Base-by-base conservation (phyloP, 92 coral and sea anemone genomes). In the Diadumene lineata region DNA sequence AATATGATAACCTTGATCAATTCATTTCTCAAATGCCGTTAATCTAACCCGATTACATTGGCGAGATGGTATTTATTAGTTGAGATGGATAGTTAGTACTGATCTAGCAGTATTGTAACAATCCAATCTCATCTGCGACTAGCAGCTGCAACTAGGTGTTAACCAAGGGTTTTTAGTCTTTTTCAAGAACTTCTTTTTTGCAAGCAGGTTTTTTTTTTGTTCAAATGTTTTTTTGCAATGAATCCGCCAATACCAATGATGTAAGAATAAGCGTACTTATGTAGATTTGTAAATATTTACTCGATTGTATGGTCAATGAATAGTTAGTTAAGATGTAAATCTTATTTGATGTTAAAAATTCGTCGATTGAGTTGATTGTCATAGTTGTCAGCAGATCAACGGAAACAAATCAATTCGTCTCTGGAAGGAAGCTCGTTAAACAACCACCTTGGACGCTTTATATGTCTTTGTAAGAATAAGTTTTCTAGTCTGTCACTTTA, bases 221-320 rank as follows among this genome's bases (percentile, higher is more conserved):
- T 53, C 10, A 53, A 16, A 15, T 9, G 10, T 2, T 23, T 16
- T 60, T 22, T 60, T 60, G 23, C 19, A 26, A 10, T 10, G 22
- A 56, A 21, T 6, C 17, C 21, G 10, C 23, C 62, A 10, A 10
- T 21, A 8, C 24, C 23, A 56, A 56, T 56, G 62, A 56, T 25
- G 22, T 56, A 11, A 56, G 6, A 10, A 56, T 56, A n/a, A n/a
- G n/a, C n/a, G n/a, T n/a, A n/a, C n/a, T n/a, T n/a, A n/a, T n/a
- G n/a, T n/a, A n/a, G n/a, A 1, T 26, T 21, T 7, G 82, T 67
- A 25, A 77, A 77, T 77, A 67, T 77, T 77, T 77, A 56, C 73
- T 1, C 31, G 32, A 77, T 77, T 77, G 50, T 55, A 57, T 77
- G 53, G 33, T 29, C 23, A 48, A 50, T 56, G 53, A 70, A 55